Evolutionary conservation across 2,797 vertebrate genomes (phyloP), one percentile per base, ranked within the genome.

Genomic region (Delichon dasypus): DNA sequence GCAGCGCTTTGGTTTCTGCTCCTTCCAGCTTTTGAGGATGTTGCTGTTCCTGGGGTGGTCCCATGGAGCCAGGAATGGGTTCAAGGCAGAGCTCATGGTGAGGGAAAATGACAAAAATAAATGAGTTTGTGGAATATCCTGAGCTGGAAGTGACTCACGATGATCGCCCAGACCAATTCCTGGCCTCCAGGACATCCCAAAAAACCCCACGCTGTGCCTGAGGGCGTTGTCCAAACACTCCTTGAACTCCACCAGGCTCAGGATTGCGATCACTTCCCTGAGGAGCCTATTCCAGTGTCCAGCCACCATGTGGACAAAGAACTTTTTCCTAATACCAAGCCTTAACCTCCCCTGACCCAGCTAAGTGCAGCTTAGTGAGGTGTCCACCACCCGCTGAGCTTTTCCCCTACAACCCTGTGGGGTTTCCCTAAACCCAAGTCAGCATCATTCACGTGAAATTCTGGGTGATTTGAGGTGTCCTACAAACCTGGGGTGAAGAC

Each of bases 71-170:
- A 25, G 47, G 40, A 29, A 44, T 9, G 16, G 14, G 8, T 38
- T 88, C 51, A 50, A 76, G 38, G 7, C 17, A 81, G 23, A 67
- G 17, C 5, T 71, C 29, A 2, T 5, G 19, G 16, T 11, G 30
- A 45, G 11, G 17, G 8, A 26, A 61, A 70, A 32, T 4, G 16
- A 57, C 4, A 12, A 40, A 84, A 83, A 73, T 3, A n/a, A 11
- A 2, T 7, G 3, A 55, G 8, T 17, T 53, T 2, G 2, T 65
- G 47, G 27, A n/a, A 42, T 26, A n/a, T 42, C 10, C 48, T 36
- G 34, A 32, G 34, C 10, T 61, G 62, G 26, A 55, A 72, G 11
- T 0, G 1, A 19, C 5, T 25, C 50, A 30, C 14, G 11, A 0
- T 12, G 58, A 58, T 19, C n/a, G 10, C 16, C 8, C 65, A 58